Conservation (phyloP, 1,140 invertebrate species). For the Drosophila neocordata region DNA sequence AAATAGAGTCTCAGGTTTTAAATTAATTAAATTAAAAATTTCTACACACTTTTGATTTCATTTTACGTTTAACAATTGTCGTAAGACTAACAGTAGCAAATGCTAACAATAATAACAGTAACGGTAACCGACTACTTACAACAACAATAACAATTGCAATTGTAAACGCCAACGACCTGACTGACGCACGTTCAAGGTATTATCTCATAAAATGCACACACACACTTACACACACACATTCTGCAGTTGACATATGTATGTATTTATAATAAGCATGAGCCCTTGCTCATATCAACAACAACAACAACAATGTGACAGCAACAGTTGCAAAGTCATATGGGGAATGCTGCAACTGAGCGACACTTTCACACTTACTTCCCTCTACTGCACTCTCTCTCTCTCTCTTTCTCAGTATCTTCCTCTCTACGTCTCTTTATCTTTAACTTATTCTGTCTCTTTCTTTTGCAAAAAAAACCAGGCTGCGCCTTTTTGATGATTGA, state of each 20-base stretch:
- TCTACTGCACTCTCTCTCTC: background rate
- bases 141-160: constrained; percentile 42
- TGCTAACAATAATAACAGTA: constrained; percentile 28
- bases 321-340: constrained; percentile 67
- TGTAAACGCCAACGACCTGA: constrained; percentile 75
- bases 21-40: constrained; percentile 3
- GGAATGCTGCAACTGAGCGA: constrained; percentile 40
- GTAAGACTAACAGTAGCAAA: constrained; percentile 15
- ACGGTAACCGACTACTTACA: constrained; percentile 25
- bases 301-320: constrained; percentile 48
- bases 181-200: constrained; percentile 82
- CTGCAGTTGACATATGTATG: background rate
- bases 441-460: background rate
- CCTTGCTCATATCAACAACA: constrained; percentile 52
- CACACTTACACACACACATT: constrained; percentile 17
- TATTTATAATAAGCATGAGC: constrained; percentile 35
- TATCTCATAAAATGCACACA: constrained; percentile 72
- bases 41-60: constrained; percentile 66
- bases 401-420: background rate
- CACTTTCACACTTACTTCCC: constrained; percentile 35
- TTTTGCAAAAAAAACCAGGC: background rate
- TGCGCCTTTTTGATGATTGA: constrained; percentile 31
- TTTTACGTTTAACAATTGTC: constrained; percentile 16
- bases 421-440: background rate
- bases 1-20: background rate